Conservation (phyloP, 2,888 invertebrate genomes). For the Acanthococcus lagerstroemiae region DNA sequence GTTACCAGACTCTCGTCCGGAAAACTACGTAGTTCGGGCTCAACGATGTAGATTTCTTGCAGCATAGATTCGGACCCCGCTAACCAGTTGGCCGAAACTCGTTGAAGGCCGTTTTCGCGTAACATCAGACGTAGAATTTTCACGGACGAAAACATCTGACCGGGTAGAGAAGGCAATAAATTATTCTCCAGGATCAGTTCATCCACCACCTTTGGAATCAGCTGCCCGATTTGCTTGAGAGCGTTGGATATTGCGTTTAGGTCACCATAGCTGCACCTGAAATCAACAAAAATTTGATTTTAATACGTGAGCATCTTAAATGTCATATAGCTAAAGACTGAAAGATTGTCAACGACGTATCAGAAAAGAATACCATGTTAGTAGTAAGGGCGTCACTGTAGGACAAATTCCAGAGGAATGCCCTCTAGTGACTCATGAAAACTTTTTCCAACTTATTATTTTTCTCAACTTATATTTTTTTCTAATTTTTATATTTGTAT, state of each 20-base stretch:
- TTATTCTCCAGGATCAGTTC: conserved; percentile 81
- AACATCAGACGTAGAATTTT: conserved; percentile 70
- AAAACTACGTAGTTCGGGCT: conserved; percentile 66
- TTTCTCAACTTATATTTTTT: too few relatives aligned
- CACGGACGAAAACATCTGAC: conserved; percentile 64
- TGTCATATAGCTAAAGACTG: too few relatives aligned
- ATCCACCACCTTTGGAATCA: conserved; percentile 61
- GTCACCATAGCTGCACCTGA: conserved; percentile 86
- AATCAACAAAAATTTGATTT: conserved; percentile 37
- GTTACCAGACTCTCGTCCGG: conserved; percentile 68
- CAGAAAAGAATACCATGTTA: too few relatives aligned
- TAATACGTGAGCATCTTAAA: too few relatives aligned
- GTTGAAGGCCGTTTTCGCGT: conserved; percentile 69
- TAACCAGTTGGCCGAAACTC: conserved; percentile 70
- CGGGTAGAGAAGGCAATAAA: conserved; percentile 72
- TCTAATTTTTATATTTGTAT: too few relatives aligned
- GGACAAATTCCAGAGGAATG: too few relatives aligned
- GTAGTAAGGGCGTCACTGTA: too few relatives aligned
- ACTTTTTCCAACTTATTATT: too few relatives aligned
- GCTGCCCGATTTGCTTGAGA: conserved; percentile 56
- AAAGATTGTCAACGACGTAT: too few relatives aligned
- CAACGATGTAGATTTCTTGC: conserved; percentile 74
- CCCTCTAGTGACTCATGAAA: too few relatives aligned
- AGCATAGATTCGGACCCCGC: conserved; percentile 64
- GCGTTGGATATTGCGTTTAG: conserved; percentile 65